Base-by-base conservation (phyloP, 2,113 vertebrate species). In the Anoplopoma fimbria region DNA sequence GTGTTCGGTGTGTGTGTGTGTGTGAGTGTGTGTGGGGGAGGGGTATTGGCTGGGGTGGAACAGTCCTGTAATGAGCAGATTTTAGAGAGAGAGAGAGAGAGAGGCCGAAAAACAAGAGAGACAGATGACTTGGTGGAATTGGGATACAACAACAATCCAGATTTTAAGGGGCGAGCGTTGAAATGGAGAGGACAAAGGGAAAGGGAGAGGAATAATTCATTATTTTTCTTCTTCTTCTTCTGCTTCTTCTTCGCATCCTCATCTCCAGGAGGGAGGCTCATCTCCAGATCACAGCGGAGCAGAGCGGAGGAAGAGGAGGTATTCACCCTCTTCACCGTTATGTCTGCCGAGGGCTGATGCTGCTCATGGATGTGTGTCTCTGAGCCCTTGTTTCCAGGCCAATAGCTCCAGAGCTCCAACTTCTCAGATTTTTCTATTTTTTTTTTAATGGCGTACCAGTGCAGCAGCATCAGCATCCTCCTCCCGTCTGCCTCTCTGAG, bases 41-140 rank as follows among this genome's bases (percentile, higher is more conserved):
- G 95, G 95, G 94, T 95, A 93, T 90, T 85, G 94, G 93, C 84
- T 92, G 93, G 94, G 94, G 92, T 95, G 94, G 94, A 95, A 94
- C 94, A 93, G 95, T 95, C 94, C 94, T 94, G 94, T 94, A 95
- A 95, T 95, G 95, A 95, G 94, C 94, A 92, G 92, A 93, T 95
- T 93, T 93, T 89, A 93, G 87, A 93, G 92, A 79, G 89, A 82
- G 87, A 82, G 90, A 81, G 77, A 47, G 77, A 68, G 33, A 34
- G 57, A 86, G 88, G 84, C 90, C 83, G 61, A 79, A 81, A 88
- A 83, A 84, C 69, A 75, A 75, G 82, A 84, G 71, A 89, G 91
- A 87, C 91, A 88, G 92, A 93, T 93, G 93, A 94, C 90, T 93
- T 88, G 89, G 87, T 93, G 93, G 90, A 93, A 89, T 92, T 84